Evolutionary conservation across 1,140 invertebrate species (phyloP).

Genomic region (Diplogasteroides magnus): DNA sequence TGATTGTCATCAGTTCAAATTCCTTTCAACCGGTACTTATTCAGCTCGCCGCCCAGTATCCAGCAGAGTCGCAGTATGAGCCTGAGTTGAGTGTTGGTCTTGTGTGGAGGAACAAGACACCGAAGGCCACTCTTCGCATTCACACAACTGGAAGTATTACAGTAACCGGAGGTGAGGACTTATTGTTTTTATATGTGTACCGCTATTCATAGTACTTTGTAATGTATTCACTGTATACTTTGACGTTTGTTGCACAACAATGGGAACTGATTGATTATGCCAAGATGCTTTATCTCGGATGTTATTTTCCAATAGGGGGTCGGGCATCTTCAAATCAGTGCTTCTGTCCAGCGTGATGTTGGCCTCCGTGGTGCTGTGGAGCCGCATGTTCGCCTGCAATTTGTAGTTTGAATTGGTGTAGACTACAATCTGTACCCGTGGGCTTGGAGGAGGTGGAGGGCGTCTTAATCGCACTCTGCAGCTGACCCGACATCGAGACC

Average conservation of each 20-base stretch:
- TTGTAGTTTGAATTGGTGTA: too few species aligned
- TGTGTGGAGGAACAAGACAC: slow-evolving; percentile 39
- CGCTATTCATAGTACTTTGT: slow-evolving; percentile 2
- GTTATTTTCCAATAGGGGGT: too few species aligned
- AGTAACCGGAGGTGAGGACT: slow-evolving; percentile 45
- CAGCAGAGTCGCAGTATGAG: slow-evolving; percentile 43
- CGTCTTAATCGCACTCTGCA: too few species aligned
- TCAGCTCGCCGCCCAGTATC: slow-evolving; percentile 38
- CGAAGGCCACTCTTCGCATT: slow-evolving; percentile 47
- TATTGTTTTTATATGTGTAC: background rate
- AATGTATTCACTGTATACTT: slow-evolving; percentile 13
- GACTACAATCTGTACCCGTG: too few species aligned
- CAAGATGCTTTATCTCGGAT: background rate
- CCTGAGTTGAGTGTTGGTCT: slow-evolving; percentile 48
- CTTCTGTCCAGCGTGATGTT: background rate
- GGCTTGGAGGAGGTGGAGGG: too few species aligned
- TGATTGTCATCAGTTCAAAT: background rate
- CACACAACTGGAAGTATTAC: slow-evolving; percentile 51
- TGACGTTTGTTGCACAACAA: slow-evolving; percentile 4
- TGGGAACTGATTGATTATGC: slow-evolving; percentile 8
- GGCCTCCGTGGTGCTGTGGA: background rate
- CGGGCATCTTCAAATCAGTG: too few species aligned
- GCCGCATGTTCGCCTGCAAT: too few species aligned
- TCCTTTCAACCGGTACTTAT: slow-evolving; percentile 3
- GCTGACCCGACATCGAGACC: too few species aligned